Base-by-base conservation (phyloP, 2,113 vertebrate species). In the Notothenia coriiceps region DNA sequence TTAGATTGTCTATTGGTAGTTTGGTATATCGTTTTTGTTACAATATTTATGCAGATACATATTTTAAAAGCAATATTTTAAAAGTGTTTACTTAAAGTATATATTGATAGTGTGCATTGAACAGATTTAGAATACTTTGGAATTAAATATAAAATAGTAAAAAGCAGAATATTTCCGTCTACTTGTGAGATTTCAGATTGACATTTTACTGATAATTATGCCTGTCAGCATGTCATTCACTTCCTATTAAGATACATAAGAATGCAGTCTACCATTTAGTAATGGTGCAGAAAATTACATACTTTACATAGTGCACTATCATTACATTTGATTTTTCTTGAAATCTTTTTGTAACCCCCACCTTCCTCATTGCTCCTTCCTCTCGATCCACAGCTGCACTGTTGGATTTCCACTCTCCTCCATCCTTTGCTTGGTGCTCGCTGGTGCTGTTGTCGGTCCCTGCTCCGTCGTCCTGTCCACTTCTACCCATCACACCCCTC, bases 341-440 rank as follows among this genome's bases (percentile, higher is more conserved):
- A 62, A 4, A 50, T 44, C 8, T 11, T 22, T 44, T 73, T 25
- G 22, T 10, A 20, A 4, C 2, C 22, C 80, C 17, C 56, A 94
- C 92, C 88, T 95, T 96, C 88, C 91, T 95, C 89, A 96, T 95
- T 40, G 93, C 82, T 14, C 90, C 89, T 75, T 97, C 97, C 83
- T 97, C 96, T 0, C 89, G 90, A 77, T 95, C 94, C 0, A 74
- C 72, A 0, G 90, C 84, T 0, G 94, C 82, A 10, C 93, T 87
- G 3, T 94, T 95, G 51, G 89, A 92, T 59, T 96, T 98, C 90
- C 94, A 92, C 90, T 93, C 59, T 94, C 95, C 76, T 22, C 90
- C 94, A 0, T 96, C 93, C 74, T 96, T 94, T 89, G 78, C 93
- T 57, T 94, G 91, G 17, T 95, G 94, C 29, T 96, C 96, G 1